A percentile compares a stretch with the other conserved stretches of the same genome.
Conservation (phyloP, 1,140 invertebrate genomes). For the Teleopsis dalmanni region DNA sequence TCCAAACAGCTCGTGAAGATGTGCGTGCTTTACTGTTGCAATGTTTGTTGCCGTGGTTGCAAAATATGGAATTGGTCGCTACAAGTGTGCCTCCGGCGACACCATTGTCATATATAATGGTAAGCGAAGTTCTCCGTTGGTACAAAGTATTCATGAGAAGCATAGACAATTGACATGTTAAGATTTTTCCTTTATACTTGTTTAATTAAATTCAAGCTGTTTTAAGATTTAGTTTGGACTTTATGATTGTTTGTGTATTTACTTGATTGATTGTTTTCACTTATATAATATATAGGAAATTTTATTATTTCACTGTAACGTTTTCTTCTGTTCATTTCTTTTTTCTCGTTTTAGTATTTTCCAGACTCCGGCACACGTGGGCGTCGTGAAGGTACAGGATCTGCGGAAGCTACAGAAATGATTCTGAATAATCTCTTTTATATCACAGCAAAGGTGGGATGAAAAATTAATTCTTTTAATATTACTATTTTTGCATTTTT, state of each 20-base stretch:
- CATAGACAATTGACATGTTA: too few species aligned
- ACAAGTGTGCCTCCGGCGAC: constrained; percentile 84
- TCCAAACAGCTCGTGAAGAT: constrained; percentile 89
- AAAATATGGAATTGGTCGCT: constrained; percentile 98
- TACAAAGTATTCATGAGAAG: too few species aligned
- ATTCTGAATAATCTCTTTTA: constrained; percentile 98
- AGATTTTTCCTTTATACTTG: too few species aligned
- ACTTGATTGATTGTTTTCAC: too few species aligned
- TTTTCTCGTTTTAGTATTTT: constrained; percentile 55
- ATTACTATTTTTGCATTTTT: neutral
- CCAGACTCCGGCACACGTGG: constrained; percentile 59
- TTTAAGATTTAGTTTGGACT: too few species aligned
- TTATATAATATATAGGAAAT: too few species aligned
- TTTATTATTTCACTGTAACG: too few species aligned
- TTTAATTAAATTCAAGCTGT: too few species aligned
- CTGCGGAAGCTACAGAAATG: constrained; percentile 98
- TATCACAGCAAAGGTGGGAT: constrained; percentile 84
- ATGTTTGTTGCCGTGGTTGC: constrained; percentile 93
- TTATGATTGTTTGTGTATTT: too few species aligned
- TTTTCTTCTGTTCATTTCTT: constrained; percentile 9
- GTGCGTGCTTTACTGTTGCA: constrained; percentile 82
- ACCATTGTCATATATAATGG: constrained; percentile 73
- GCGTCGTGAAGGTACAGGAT: constrained; percentile 89
- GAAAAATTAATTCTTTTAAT: neutral
- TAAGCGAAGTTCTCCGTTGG: too few species aligned